These are phyloP conservation scores for Aldrovandia affinis DNA, from an alignment of 2,797 vertebrate species.

Conservation along the genomic window DNA sequence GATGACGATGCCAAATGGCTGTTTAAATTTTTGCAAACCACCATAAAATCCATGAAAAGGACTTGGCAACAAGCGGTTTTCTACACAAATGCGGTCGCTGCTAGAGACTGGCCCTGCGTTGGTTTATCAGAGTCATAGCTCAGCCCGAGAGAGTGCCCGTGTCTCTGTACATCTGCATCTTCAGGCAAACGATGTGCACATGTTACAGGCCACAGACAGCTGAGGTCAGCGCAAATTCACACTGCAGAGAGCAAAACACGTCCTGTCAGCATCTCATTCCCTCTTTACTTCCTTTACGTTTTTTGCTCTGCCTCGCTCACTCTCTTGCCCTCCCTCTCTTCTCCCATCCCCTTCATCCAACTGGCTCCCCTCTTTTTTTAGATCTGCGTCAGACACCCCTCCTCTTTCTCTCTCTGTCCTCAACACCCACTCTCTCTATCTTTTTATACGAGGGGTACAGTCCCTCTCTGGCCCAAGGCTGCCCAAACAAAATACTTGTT, in stretches of 20 bases:
- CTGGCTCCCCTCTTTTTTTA: background rate
- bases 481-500: background rate
- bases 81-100: no score
- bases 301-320: background rate
- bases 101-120: no score
- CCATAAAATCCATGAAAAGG: no score
- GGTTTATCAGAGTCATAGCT: background rate
- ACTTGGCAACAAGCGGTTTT: no score
- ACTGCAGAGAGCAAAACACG: slow-evolving; percentile 41
- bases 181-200: slow-evolving; percentile 50
- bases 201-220: slow-evolving; percentile 18
- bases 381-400: background rate
- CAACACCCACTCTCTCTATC: background rate
- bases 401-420: background rate
- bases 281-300: slow-evolving; percentile 10
- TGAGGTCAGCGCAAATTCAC: slow-evolving; percentile 52
- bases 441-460: no score
- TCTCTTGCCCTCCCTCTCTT: background rate
- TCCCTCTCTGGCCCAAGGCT: background rate
- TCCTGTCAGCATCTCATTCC: slow-evolving; percentile 40
- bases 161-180: slow-evolving; percentile 46
- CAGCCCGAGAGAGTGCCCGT: background rate
- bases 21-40: no score
- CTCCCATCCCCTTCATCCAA: background rate
- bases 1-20: no score